Evolutionary conservation across 2,113 vertebrate genomes (phyloP), one percentile per base, ranked within the genome.

Genomic region (Pterocles orientalis): DNA sequence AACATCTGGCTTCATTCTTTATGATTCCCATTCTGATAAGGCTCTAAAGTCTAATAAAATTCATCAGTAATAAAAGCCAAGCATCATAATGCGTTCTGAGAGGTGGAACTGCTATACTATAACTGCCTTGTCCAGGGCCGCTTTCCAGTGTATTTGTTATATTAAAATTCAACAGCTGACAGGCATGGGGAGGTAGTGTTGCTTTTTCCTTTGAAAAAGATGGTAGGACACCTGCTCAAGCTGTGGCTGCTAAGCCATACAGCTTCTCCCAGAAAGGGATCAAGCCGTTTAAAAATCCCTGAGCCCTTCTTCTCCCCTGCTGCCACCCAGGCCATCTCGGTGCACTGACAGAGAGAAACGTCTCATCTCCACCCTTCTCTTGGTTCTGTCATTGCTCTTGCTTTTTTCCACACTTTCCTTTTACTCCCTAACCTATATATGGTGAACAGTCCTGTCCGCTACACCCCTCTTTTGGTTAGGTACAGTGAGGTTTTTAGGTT

Each of bases 1-100:
- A 96, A 77, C 51, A 58, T 79, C 94, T 93, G 86, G 58, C 68
- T 93, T 93, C 61, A 72, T 95, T 91, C 28, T 95, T 90, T 91
- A 88, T 73, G 48, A 94, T 95, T 97, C 79, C 61, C 39, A 90
- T 62, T 82, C 51, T 95, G 82, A 90, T 77, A 86, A 68, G 34
- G 51, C 17, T 88, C 23, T 64, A 81, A 95, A 72, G 34, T 43
- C 36, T 85, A 86, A 48, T 41, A 60, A 90, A 69, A 95, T 75
- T 68, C 79, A 88, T 77, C 58, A 23, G 5, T 26, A 76, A 73
- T 33, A 69, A 83, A 82, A 90, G n/a, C 1, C 6, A 83, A 88
- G 6, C 28, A 50, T 33, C 13, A 1, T 54, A 71, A 69, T 17
- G 33, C 0, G 0, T 69, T 73, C 73, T 47, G 56, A 85, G 50